Conservation (phyloP, 1,140 invertebrate genomes). For the Camponotus vicinus region DNA sequence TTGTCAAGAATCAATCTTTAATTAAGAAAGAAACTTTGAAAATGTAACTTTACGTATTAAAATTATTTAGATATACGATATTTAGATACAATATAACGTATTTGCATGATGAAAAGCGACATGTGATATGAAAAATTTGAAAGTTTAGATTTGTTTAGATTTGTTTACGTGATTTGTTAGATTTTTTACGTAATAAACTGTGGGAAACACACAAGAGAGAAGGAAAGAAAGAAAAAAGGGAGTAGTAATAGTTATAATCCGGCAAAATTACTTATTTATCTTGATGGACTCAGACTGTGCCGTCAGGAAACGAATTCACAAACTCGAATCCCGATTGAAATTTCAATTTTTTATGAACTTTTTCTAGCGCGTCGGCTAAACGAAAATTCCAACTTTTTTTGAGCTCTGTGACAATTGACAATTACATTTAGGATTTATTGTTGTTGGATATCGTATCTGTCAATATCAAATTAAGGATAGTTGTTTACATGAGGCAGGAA, state of each 20-base stretch:
- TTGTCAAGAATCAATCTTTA: conserved; percentile 62
- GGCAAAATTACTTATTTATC: conserved; percentile 32
- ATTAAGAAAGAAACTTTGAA: conserved; percentile 60
- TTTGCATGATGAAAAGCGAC: neutral
- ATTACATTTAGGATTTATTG: neutral
- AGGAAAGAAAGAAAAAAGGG: neutral
- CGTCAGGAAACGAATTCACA: conserved; percentile 14
- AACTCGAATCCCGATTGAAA: conserved; percentile 45
- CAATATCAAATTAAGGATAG: neutral
- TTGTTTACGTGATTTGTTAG: neutral
- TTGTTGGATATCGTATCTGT: neutral
- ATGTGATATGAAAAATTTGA: conserved; percentile 21
- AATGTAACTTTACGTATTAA: conserved; percentile 45
- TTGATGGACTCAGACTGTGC: neutral
- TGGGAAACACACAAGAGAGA: neutral
- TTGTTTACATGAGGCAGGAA: neutral
- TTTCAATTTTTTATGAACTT: conserved; percentile 67
- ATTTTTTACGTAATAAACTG: conserved; percentile 6
- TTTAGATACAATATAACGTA: neutral
- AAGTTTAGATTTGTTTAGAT: no score
- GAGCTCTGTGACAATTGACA: neutral
- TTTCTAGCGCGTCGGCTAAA: neutral
- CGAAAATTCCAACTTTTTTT: neutral
- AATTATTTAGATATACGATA: conserved; percentile 31
- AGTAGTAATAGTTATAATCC: conserved; percentile 58